Evolutionary conservation across 2,113 vertebrate species (phyloP).

Genomic region (Hippocampus mohnikei): DNA sequence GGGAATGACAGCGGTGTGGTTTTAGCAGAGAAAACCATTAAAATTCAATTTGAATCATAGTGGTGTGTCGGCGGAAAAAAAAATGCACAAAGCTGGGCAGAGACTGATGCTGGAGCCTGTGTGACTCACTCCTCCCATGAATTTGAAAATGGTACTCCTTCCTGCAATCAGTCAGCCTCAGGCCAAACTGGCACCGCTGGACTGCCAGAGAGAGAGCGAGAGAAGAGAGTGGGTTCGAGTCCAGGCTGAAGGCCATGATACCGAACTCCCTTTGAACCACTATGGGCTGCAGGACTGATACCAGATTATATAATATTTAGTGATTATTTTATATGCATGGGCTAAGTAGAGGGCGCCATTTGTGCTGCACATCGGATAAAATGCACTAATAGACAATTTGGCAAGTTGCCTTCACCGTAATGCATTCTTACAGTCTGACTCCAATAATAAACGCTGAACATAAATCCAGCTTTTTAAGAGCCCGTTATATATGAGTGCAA

Average conservation of each 20-base stretch:
- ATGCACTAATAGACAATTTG: slow-evolving; percentile 53
- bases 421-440: slow-evolving; percentile 20
- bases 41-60: slow-evolving; percentile 63
- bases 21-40: slow-evolving; percentile 52
- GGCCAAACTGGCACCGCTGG: slow-evolving; percentile 71
- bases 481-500: slow-evolving; percentile 37
- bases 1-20: slow-evolving; percentile 32
- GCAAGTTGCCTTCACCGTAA: slow-evolving; percentile 44
- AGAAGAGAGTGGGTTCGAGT: slow-evolving; percentile 11
- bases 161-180: slow-evolving; percentile 72
- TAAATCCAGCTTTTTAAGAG: slow-evolving; percentile 42
- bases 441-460: slow-evolving; percentile 46
- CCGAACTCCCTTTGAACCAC: slow-evolving; percentile 70
- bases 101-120: slow-evolving; percentile 52
- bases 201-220: slow-evolving; percentile 26
- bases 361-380: slow-evolving; percentile 46
- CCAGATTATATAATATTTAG: slow-evolving; percentile 69
- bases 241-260: slow-evolving; percentile 59
- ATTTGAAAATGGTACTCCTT: slow-evolving; percentile 72
- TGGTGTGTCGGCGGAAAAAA: slow-evolving; percentile 37
- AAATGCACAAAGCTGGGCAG: slow-evolving; percentile 40
- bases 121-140: slow-evolving; percentile 67
- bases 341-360: slow-evolving; percentile 51
- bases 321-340: slow-evolving; percentile 67
- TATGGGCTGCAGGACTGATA: slow-evolving; percentile 56